Percentiles rank a stretch among this genome's conserved stretches.
These are phyloP conservation scores for Sorex fumeus DNA, from an alignment of 2,113 vertebrate species.

Conservation along the genomic window DNA sequence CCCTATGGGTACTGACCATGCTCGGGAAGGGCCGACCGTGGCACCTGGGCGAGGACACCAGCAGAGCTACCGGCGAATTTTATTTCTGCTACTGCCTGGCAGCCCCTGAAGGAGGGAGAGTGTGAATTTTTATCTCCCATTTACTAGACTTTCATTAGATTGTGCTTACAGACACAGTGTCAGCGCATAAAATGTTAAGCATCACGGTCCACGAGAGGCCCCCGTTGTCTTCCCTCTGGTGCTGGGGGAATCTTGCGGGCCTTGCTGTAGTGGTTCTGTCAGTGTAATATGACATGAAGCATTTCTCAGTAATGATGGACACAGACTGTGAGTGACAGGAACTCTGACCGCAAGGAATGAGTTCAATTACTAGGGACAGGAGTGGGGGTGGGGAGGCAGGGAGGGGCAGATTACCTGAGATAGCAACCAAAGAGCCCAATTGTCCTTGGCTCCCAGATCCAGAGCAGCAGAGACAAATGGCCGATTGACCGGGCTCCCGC, in stretches of 20 bases:
- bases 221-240: constrained; percentile 84
- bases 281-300: constrained; percentile 90
- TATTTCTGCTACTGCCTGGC: constrained; percentile 81
- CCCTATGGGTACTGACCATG: not conserved
- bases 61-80: constrained; percentile 82
- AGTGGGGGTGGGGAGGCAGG: constrained; percentile 51
- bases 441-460: constrained; percentile 85
- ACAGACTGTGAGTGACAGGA: constrained; percentile 91
- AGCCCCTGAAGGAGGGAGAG: constrained; percentile 85
- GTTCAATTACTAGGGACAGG: constrained; percentile 89
- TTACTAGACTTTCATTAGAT: constrained; percentile 82
- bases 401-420: constrained; percentile 88
- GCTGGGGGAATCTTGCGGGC: constrained; percentile 84
- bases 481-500: constrained; percentile 87
- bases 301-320: constrained; percentile 91
- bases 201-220: constrained; percentile 84
- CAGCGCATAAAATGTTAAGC: constrained; percentile 89
- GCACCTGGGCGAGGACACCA: constrained; percentile 1
- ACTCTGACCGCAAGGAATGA: constrained; percentile 89
- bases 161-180: constrained; percentile 83
- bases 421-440: constrained; percentile 88
- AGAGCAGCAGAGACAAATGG: constrained; percentile 87
- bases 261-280: constrained; percentile 85
- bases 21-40: not conserved
- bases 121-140: constrained; percentile 86